Percentiles rank a stretch among this genome's conserved stretches.
phyloP scores from a whole-genome alignment of 1,140 invertebrate genomes.

The Pristionchus pacificus region DNA sequence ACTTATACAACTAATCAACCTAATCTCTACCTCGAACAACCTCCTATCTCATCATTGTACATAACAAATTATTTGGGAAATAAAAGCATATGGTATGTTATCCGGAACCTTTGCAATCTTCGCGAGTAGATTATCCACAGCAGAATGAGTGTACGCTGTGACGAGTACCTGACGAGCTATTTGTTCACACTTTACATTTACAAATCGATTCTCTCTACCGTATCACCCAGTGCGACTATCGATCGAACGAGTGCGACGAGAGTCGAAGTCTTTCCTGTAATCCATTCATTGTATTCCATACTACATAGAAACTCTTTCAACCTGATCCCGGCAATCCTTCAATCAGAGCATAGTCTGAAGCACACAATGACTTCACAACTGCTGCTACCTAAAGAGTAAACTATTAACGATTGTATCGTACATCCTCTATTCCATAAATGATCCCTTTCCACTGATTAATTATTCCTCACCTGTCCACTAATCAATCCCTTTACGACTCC shows the following conservation, averaged over 20 bases:
- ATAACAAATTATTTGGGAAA: too few species aligned
- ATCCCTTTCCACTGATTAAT: neutral
- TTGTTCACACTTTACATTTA: too few species aligned
- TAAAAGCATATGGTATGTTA: neutral
- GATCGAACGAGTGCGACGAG: conserved; percentile 25
- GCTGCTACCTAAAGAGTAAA: neutral
- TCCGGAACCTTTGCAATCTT: conserved; percentile 7
- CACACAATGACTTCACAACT: conserved; percentile 10
- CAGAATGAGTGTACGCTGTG: conserved; percentile 28
- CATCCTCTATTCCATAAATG: too few species aligned
- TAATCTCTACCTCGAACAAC: too few species aligned
- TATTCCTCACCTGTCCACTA: neutral
- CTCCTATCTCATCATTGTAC: too few species aligned
- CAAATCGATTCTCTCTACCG: too few species aligned
- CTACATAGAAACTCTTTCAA: neutral
- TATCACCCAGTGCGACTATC: conserved; percentile 14
- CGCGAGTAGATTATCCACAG: conserved; percentile 24
- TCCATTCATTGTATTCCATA: neutral
- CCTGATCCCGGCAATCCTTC: conserved; percentile 31
- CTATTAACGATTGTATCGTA: too few species aligned
- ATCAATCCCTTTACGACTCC: neutral
- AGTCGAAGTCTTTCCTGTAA: conserved; percentile 26
- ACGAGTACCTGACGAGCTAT: conserved; percentile 20
- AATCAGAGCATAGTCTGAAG: conserved; percentile 23
- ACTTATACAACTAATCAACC: too few species aligned